These are phyloP conservation scores for Tachina lurida DNA, from an alignment of 2,888 invertebrate genomes.

Conservation along the genomic window DNA sequence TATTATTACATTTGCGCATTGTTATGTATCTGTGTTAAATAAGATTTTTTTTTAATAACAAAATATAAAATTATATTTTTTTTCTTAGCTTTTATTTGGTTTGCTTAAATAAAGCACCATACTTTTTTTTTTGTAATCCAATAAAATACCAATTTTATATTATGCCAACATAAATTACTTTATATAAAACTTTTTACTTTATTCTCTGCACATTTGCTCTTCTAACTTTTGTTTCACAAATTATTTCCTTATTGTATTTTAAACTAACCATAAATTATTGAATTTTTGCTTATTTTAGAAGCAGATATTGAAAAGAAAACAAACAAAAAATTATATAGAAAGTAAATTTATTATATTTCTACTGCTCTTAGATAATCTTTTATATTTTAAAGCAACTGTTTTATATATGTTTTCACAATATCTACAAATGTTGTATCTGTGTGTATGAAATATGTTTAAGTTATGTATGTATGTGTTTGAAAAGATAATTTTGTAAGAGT, in stretches of 20 bases:
- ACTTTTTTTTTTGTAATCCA: conserved; percentile 53
- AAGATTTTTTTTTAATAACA: too few relatives aligned
- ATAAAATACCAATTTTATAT: conserved; percentile 64
- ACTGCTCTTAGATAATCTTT: conserved; percentile 5
- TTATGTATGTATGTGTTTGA: neutral
- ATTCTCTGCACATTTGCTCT: neutral
- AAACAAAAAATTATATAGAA: neutral
- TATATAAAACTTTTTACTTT: conserved; percentile 38
- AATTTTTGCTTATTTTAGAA: conserved; percentile 48
- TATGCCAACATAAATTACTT: conserved; percentile 63
- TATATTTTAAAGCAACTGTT: neutral
- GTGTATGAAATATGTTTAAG: neutral
- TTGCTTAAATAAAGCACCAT: too few relatives aligned
- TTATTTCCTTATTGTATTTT: conserved; percentile 67
- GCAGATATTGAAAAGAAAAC: neutral
- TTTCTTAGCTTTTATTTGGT: neutral
- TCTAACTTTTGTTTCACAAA: conserved; percentile 37
- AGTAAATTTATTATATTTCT: conserved; percentile 1
- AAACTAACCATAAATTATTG: conserved; percentile 65
- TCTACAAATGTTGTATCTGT: neutral
- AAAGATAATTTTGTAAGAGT: neutral
- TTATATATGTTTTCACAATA: neutral
- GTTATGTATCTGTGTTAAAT: too few relatives aligned
- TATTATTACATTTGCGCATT: too few relatives aligned
- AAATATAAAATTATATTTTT: neutral